Base-by-base conservation (phyloP, 2,113 vertebrate genomes). In the Irena cyanogastra region DNA sequence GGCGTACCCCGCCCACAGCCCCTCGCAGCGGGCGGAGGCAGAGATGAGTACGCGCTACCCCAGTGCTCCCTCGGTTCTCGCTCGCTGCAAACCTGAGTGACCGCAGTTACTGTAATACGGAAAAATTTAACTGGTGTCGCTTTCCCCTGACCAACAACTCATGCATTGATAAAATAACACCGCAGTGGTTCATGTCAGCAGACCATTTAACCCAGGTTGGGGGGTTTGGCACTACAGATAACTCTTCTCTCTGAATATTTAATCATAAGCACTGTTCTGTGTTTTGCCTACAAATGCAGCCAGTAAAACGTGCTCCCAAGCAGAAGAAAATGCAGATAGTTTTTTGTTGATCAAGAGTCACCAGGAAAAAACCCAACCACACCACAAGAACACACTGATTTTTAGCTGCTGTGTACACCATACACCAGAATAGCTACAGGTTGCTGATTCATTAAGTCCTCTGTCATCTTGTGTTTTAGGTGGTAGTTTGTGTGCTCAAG, bases 31-130 rank as follows among this genome's bases (percentile, higher is more conserved):
- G 23, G 31, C 11, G 6, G 16, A 14, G 52, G 27, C n/a, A 22
- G 24, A 57, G 20, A 12, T 4, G 31, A 13, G 22, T 13, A 8
- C 4, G 7, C 4, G 13, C 31, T 9, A 1, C 2, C 5, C 16
- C 30, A 15, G 33, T 0, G 8, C n/a, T 59, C 22, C 19, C 45
- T n/a, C 8, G 10, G 10, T 19, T 44, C 64, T 5, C 28, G 12
- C 18, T 59, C 3, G 1, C n/a, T 49, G 35, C 9, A 7, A 23
- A 39, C 31, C 22, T 11, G 35, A 23, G 70, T 7, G 19, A 20
- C 30, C 6, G 56, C 52, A 16, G 12, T 44, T 16, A 18, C 33
- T 9, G 33, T 8, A 24, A 33, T 4, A 19, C 1, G 16, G 47
- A 17, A 24, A 45, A 35, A 28, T 45, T 41, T 28, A 63, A 31